Conservation (phyloP, 2,888 invertebrate genomes). For the Shargacucullia verbasci region DNA sequence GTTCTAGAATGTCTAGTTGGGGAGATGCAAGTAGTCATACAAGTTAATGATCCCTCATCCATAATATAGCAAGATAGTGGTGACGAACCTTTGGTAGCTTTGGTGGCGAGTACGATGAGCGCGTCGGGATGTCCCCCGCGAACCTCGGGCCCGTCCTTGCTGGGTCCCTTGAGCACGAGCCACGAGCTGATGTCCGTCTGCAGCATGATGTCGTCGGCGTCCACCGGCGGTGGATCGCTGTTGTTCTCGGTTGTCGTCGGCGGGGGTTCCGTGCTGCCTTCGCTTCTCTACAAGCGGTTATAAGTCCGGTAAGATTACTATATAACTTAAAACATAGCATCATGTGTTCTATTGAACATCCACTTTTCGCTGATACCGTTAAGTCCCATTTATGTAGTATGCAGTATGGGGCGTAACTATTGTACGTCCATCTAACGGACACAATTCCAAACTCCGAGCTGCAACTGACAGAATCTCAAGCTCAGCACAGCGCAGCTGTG, state of each 20-base stretch:
- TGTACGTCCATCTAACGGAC: no score
- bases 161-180: slow-evolving; percentile 94
- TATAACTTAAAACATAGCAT: no score
- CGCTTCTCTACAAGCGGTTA: slow-evolving; percentile 70
- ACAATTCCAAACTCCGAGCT: no score
- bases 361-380: no score
- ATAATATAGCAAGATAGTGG: neutral
- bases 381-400: no score
- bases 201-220: slow-evolving; percentile 91
- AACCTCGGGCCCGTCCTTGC: slow-evolving; percentile 96
- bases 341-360: no score
- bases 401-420: no score
- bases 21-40: slow-evolving; percentile 8
- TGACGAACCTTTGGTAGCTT: slow-evolving; percentile 94
- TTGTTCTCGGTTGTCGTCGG: slow-evolving; percentile 53
- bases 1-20: slow-evolving; percentile 12
- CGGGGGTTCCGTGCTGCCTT: slow-evolving; percentile 73
- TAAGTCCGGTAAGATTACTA: neutral
- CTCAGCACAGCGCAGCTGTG: no score
- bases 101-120: slow-evolving; percentile 98
- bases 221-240: slow-evolving; percentile 58
- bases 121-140: slow-evolving; percentile 98
- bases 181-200: slow-evolving; percentile 94
- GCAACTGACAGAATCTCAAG: no score
- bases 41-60: slow-evolving; percentile 39